Conservation (phyloP, 2,113 vertebrate species). For the Mormyrus lacerda region DNA sequence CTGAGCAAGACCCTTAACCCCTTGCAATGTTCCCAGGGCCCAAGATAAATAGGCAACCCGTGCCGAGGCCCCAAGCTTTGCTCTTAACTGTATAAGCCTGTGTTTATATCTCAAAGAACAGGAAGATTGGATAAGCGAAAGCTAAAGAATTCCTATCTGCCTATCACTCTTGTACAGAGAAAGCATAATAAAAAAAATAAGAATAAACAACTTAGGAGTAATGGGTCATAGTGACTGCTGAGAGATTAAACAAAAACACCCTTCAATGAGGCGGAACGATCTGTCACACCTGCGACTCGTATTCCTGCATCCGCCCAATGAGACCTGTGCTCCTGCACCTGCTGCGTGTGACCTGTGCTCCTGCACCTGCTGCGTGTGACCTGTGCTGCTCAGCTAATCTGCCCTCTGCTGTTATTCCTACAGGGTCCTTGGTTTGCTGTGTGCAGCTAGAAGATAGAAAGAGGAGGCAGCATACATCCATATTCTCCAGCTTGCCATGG, state of each 20-base stretch:
- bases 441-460: not conserved
- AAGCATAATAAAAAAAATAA: not conserved
- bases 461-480: not conserved
- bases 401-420: not conserved
- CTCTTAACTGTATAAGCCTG: not conserved
- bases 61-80: not conserved
- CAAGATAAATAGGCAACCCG: not conserved
- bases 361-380: not conserved
- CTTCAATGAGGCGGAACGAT: not conserved
- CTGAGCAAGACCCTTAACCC: not conserved
- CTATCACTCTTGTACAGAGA: not conserved
- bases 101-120: not conserved
- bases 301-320: no score
- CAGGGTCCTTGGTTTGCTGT: not conserved
- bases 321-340: no score
- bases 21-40: not conserved
- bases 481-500: conserved; percentile 54
- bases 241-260: not conserved
- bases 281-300: not conserved
- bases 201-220: not conserved
- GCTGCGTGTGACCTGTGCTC: not conserved
- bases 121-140: not conserved
- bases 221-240: not conserved
- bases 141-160: not conserved
- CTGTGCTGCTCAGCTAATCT: not conserved